Evolutionary conservation across 2,797 vertebrate genomes (phyloP), one percentile per base, ranked within the genome.

Genomic region (Oryzias sinensis): DNA sequence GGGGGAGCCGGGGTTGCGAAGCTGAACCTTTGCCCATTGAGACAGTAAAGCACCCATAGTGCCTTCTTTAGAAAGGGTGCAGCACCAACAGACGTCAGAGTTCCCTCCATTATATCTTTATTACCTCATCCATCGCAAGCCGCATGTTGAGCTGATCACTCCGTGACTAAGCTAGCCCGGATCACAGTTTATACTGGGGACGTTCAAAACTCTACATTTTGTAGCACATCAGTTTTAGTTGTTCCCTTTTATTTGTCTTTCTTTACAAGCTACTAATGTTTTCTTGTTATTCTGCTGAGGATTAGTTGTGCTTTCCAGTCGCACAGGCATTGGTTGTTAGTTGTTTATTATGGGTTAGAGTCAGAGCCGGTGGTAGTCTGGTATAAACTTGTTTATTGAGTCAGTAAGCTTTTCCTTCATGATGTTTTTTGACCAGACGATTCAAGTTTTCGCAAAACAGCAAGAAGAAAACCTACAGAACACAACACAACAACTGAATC

Each of bases 61-160:
- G 92, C 92, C 92, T 93, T 93, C 88, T 87, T 84, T 72, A 87
- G 87, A 89, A 89, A 87, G 90, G 81, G 84, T 87, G 85, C 66
- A 47, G 70, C 75, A 80, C 58, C 24, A 70, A 68, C 68, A 84
- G 74, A 79, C 72, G 68, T 73, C 62, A 68, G 61, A 78, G 58
- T 81, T 83, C 78, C 81, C 77, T 68, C 77, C 79, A 60, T 77
- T 61, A 64, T 37, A 11, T 82, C 71, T 82, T 84, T 85, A 59
- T 88, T 87, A 88, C 78, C 72, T 87, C 82, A 70, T 78, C 73
- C 71, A 43, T 74, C 78, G 62, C 79, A 42, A 57, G 16, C 70
- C 53, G 68, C 83, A 83, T 74, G 81, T 74, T 46, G 69, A 79
- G 75, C 64, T 67, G 66, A 76, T 79, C 70, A 66, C 81, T 76